phyloP scores from a whole-genome alignment of 2,888 invertebrate species.

The Zygaena filipendulae region DNA sequence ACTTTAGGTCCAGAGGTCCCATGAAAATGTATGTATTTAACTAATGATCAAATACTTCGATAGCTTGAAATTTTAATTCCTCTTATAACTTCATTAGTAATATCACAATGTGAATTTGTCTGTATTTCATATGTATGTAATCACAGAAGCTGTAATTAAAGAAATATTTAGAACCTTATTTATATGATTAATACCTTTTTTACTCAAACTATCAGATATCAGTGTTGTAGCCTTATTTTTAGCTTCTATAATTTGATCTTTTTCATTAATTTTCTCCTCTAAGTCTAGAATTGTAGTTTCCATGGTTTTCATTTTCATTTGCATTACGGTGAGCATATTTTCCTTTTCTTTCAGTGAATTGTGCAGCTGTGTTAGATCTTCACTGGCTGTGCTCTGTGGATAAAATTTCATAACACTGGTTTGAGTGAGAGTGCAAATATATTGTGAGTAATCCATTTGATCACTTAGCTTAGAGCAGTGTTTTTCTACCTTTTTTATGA shows the following conservation, averaged over 20 bases:
- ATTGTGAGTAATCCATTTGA: slow-evolving; percentile 4
- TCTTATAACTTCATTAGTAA: too few species aligned
- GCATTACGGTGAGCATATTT: slow-evolving; percentile 46
- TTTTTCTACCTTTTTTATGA: slow-evolving; percentile 25
- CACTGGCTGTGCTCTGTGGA: slow-evolving; percentile 44
- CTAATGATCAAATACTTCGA: too few species aligned
- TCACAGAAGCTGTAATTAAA: too few species aligned
- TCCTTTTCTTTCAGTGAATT: slow-evolving; percentile 72
- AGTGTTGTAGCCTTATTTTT: slow-evolving; percentile 82
- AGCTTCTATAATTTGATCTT: slow-evolving; percentile 85
- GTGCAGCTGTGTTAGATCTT: slow-evolving; percentile 60
- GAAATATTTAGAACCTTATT: too few species aligned
- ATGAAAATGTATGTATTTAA: too few species aligned
- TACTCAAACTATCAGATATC: slow-evolving; percentile 78
- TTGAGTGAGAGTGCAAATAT: slow-evolving; percentile 1
- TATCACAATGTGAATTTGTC: too few species aligned
- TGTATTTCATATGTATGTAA: too few species aligned
- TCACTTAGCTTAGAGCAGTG: too few species aligned
- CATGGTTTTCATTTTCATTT: slow-evolving; percentile 68
- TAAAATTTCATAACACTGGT: slow-evolving; percentile 2
- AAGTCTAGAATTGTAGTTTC: slow-evolving; percentile 83
- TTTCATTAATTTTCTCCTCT: slow-evolving; percentile 84
- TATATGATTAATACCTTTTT: too few species aligned
- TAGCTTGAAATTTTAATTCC: too few species aligned
- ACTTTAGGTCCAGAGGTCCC: too few species aligned